phyloP scores from a whole-genome alignment of 1,140 invertebrate genomes.

The Druon quercuslanigerum region DNA sequence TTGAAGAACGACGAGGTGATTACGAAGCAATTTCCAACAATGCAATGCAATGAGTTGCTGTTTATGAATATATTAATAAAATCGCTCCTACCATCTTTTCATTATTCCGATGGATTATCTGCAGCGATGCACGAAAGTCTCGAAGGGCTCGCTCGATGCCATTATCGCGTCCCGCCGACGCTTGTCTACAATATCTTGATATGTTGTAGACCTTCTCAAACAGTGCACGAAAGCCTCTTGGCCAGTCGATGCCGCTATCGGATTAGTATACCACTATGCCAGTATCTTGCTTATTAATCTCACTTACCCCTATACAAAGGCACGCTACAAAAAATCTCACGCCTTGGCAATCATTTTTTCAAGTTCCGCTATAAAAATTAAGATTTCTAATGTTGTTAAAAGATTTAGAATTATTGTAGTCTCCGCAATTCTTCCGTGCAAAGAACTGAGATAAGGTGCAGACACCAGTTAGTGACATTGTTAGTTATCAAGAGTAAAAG shows the following conservation, averaged over 20 bases:
- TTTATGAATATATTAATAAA: neutral
- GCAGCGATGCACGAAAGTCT: neutral
- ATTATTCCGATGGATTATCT: too few species aligned
- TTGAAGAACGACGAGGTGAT: neutral
- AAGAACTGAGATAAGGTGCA: too few species aligned
- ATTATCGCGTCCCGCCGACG: slow-evolving; percentile 40
- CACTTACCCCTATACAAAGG: too few species aligned
- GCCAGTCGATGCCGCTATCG: slow-evolving; percentile 45
- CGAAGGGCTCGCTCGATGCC: neutral
- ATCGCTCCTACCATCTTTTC: neutral
- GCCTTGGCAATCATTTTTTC: too few species aligned
- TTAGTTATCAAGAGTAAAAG: too few species aligned
- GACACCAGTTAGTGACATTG: too few species aligned
- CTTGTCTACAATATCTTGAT: slow-evolving; percentile 43
- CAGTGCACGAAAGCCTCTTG: slow-evolving; percentile 37
- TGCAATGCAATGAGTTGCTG: neutral
- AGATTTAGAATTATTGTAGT: too few species aligned
- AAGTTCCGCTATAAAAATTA: too few species aligned
- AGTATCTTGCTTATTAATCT: too few species aligned
- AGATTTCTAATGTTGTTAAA: too few species aligned
- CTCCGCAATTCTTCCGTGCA: too few species aligned
- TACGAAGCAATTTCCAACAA: neutral
- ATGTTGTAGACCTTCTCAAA: slow-evolving; percentile 22
- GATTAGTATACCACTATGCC: slow-evolving; percentile 38
- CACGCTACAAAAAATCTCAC: too few species aligned